A percentile compares a stretch with the other conserved stretches of the same genome.
Conservation (phyloP, 2,888 invertebrate genomes). For the Myopa tessellatipennis region DNA sequence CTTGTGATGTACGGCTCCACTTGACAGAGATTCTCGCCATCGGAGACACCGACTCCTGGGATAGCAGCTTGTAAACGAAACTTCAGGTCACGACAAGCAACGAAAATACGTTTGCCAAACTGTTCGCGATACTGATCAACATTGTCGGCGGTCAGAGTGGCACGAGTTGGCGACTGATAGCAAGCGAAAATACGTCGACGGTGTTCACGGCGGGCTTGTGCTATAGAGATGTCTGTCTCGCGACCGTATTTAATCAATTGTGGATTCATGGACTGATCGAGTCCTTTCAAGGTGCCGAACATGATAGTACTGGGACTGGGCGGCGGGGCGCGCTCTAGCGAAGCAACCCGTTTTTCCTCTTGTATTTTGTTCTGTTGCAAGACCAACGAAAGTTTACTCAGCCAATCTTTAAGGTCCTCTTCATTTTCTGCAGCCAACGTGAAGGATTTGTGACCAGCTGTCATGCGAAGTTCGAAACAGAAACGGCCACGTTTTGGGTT, state of each 20-base stretch:
- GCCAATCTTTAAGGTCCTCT: slow-evolving; percentile 84
- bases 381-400: slow-evolving; percentile 83
- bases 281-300: slow-evolving; percentile 86
- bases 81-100: slow-evolving; percentile 85
- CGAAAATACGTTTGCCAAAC: slow-evolving; percentile 86
- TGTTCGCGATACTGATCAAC: slow-evolving; percentile 86
- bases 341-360: slow-evolving; percentile 80
- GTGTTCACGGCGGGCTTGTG: slow-evolving; percentile 82
- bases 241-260: slow-evolving; percentile 89
- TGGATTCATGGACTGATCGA: slow-evolving; percentile 93
- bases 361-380: slow-evolving; percentile 84
- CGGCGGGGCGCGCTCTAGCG: slow-evolving; percentile 74
- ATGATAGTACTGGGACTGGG: slow-evolving; percentile 74
- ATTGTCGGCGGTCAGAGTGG: slow-evolving; percentile 69
- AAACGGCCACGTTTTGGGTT: slow-evolving; percentile 86
- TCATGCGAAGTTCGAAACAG: slow-evolving; percentile 90
- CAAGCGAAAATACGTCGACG: slow-evolving; percentile 83
- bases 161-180: slow-evolving; percentile 70
- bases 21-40: slow-evolving; percentile 73
- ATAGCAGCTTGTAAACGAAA: slow-evolving; percentile 78
- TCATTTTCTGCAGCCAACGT: slow-evolving; percentile 89
- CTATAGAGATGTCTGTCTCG: slow-evolving; percentile 89
- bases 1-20: slow-evolving; percentile 94
- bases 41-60: slow-evolving; percentile 73
- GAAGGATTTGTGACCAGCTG: slow-evolving; percentile 86